A percentile compares a stretch with the other conserved stretches of the same genome.
Evolutionary conservation across 1,140 invertebrate genomes (phyloP).

Genomic region (Neocloeon triangulifer): DNA sequence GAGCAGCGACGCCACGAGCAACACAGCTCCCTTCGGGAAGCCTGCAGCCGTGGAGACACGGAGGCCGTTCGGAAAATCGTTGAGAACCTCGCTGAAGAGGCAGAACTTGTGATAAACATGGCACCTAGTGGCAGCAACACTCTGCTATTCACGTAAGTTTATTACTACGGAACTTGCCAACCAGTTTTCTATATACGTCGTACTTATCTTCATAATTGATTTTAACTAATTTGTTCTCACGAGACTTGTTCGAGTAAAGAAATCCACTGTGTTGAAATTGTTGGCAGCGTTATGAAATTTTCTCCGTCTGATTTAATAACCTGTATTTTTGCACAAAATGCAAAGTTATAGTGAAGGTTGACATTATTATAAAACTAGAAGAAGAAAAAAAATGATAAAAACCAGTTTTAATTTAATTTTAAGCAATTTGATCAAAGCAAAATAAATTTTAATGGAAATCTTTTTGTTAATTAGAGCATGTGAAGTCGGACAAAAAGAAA

Average conservation of each 20-base stretch:
- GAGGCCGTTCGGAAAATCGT: slow-evolving; percentile 35
- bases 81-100: slow-evolving; percentile 32
- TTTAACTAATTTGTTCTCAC: too few relatives aligned
- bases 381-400: too few relatives aligned
- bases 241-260: too few relatives aligned
- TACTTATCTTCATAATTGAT: neutral
- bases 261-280: too few relatives aligned
- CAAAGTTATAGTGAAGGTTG: too few relatives aligned
- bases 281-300: too few relatives aligned
- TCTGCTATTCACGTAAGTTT: slow-evolving; percentile 53
- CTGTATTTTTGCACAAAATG: too few relatives aligned
- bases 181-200: neutral
- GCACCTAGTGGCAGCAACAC: slow-evolving; percentile 69
- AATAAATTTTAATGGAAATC: too few relatives aligned
- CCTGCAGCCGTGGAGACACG: slow-evolving; percentile 42
- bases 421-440: too few relatives aligned
- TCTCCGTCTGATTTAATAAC: too few relatives aligned
- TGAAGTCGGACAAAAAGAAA: slow-evolving; percentile 56
- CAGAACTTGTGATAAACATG: slow-evolving; percentile 57
- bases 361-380: too few relatives aligned
- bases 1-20: slow-evolving; percentile 42
- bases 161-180: neutral
- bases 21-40: slow-evolving; percentile 46
- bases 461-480: slow-evolving; percentile 32
- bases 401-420: too few relatives aligned